Evolutionary conservation across 2,113 vertebrate species (phyloP).

Genomic region (Oostethus manadensis): DNA sequence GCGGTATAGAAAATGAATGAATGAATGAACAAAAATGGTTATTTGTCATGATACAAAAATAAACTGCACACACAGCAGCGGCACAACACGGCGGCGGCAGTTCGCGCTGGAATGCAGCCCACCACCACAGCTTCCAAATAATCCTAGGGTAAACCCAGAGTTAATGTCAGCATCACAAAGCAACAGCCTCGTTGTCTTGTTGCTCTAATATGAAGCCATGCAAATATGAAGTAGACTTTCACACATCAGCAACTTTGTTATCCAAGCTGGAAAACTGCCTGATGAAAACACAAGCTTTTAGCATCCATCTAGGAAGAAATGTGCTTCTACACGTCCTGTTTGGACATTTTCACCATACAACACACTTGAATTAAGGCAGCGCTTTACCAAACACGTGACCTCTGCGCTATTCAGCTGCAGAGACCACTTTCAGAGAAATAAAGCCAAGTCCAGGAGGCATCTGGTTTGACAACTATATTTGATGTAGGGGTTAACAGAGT

Average conservation of each 20-base stretch:
- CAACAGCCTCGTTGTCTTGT: neutral
- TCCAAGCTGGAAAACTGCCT: neutral
- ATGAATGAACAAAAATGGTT: too few species aligned
- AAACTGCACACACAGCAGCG: too few species aligned
- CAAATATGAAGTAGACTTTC: neutral
- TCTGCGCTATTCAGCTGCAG: conserved; percentile 9
- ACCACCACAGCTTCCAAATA: too few species aligned
- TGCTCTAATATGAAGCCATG: neutral
- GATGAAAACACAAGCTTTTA: neutral
- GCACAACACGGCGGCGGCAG: too few species aligned
- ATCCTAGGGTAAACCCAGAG: too few species aligned
- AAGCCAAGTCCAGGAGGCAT: neutral
- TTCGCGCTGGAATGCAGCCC: too few species aligned
- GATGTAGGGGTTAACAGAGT: neutral
- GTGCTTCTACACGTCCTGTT: neutral
- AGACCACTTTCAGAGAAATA: neutral
- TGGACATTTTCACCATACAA: conserved; percentile 6
- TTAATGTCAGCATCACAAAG: too few species aligned
- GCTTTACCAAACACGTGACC: conserved; percentile 13
- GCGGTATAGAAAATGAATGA: too few species aligned
- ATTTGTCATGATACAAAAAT: too few species aligned
- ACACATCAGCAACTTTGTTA: neutral
- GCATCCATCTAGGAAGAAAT: too few species aligned
- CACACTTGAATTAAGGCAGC: conserved; percentile 16
- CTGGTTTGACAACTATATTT: neutral